Evolutionary conservation across 1,140 invertebrate genomes (phyloP).

Genomic region (Kradibia gibbosae): DNA sequence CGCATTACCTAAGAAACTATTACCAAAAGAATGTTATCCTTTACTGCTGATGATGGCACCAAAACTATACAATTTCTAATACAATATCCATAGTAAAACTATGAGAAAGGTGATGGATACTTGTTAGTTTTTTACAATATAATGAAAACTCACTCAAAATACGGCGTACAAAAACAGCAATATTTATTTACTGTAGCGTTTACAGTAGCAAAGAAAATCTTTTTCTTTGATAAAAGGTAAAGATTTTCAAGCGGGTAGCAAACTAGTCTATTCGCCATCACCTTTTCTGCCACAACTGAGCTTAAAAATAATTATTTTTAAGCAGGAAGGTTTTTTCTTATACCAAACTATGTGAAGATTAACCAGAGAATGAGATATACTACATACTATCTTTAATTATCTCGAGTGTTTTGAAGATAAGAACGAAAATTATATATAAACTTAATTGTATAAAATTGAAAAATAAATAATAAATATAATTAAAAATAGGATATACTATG

Average conservation of each 20-base stretch:
- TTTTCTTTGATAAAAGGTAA: slow-evolving; percentile 23
- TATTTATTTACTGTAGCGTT: slow-evolving; percentile 43
- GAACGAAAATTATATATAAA: slow-evolving; percentile 40
- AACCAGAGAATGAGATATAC: slow-evolving; percentile 34
- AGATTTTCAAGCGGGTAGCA: slow-evolving; percentile 33
- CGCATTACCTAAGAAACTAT: slow-evolving; percentile 43
- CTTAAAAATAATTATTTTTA: slow-evolving; percentile 35
- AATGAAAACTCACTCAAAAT: slow-evolving; percentile 1
- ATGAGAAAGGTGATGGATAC: slow-evolving; percentile 13
- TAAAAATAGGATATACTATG: neutral
- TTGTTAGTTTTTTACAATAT: slow-evolving; percentile 32
- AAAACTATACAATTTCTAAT: slow-evolving; percentile 37
- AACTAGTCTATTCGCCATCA: slow-evolving; percentile 40
- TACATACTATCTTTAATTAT: slow-evolving; percentile 34
- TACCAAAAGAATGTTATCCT: slow-evolving; percentile 45
- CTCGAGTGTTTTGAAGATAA: slow-evolving; percentile 36
- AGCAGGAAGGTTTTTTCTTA: slow-evolving; percentile 31
- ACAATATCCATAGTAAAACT: slow-evolving; percentile 9
- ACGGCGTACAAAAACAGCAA: neutral
- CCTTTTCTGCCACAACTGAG: slow-evolving; percentile 40
- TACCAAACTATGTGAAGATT: slow-evolving; percentile 33
- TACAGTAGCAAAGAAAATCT: slow-evolving; percentile 17
- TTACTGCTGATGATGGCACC: slow-evolving; percentile 31
- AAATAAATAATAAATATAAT: slow-evolving; percentile 46
- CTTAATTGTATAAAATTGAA: slow-evolving; percentile 43